A percentile compares a stretch with the other conserved stretches of the same genome.
Conservation (phyloP, 2,888 invertebrate species). For the Pogonocherus hispidulus region DNA sequence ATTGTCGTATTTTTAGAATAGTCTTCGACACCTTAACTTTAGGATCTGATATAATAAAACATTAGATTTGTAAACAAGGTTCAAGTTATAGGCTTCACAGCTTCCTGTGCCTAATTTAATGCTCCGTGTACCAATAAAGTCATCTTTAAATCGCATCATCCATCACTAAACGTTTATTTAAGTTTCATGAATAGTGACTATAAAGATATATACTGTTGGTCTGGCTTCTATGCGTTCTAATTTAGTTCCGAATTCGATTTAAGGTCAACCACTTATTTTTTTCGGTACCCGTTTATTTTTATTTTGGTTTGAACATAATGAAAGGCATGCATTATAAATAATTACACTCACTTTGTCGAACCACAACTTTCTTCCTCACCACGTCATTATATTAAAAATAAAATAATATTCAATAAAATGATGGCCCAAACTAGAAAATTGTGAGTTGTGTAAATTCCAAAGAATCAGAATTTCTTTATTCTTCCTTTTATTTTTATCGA, state of each 20-base stretch:
- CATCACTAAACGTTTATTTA: conserved; percentile 52
- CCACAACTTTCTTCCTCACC: no score
- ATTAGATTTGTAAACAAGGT: conserved; percentile 50
- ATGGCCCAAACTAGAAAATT: no score
- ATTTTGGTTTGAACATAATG: background rate
- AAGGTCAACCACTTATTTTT: conserved; percentile 32
- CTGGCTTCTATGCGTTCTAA: conserved; percentile 32
- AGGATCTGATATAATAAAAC: conserved; percentile 54
- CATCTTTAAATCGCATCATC: conserved; percentile 49
- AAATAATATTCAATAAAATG: no score
- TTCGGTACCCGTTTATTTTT: conserved; percentile 23
- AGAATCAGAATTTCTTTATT: no score
- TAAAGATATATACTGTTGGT: conserved; percentile 32
- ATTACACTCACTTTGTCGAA: no score
- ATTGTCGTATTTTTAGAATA: conserved; percentile 30
- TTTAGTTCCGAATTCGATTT: conserved; percentile 32
- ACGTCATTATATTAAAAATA: no score
- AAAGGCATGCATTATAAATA: no score
- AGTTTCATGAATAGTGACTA: conserved; percentile 40
- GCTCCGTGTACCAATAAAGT: conserved; percentile 47
- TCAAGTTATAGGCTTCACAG: conserved; percentile 53
- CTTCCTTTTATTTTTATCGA: no score
- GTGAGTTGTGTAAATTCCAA: no score
- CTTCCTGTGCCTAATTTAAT: conserved; percentile 53
- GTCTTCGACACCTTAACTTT: conserved; percentile 54